Base-by-base conservation (phyloP, 2,888 invertebrate genomes). In the Leptothorax acervorum region DNA sequence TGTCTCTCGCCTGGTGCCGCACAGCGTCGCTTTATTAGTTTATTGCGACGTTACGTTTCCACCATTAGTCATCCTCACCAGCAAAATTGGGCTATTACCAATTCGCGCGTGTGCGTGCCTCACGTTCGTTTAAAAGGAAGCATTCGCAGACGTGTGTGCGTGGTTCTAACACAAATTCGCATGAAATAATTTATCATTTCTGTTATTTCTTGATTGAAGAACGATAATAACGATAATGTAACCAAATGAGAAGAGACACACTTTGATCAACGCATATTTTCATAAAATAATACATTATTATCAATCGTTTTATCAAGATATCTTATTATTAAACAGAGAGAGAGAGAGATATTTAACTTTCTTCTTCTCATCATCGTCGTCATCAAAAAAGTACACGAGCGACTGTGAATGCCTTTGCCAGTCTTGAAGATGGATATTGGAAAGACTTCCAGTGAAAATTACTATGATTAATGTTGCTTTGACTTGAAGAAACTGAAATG, bases 401-500 rank as follows among this genome's bases (percentile, higher is more conserved):
- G 42, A 42, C 28, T 66, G 45, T 42, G 18, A 65, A 53, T 53
- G 53, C 39, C 63, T 39, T 73, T 15, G 45, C n/a, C 42, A 42
- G 48, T 48, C 28, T 6, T 65, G 51, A 53, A 53, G 65, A 53
- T 65, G 76, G 23, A 76, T 76, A 76, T 65, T 65, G 76, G 65
- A 53, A 65, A 76, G 39, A 65, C 28, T 66, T 45, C 28, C 28
- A 48, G 53, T 18, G 63, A 65, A 53, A 53, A 76, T 76, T 55
- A 66, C 53, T 76, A 53, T 65, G 65, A 76, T 76, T 76, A 76
- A 76, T 76, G 65, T 65, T 53, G 12, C 53, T 65, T 66, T 53
- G 65, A 76, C 53, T 76, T 55, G 53, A 35, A 65, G 65, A 53
- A 63, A 75, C 62, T 62, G 45, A 51, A 53, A 65, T 65, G 65